A percentile compares a stretch with the other conserved stretches of the same genome.
phyloP scores from a whole-genome alignment of 2,797 vertebrate genomes.

The Heterohyrax brucei region DNA sequence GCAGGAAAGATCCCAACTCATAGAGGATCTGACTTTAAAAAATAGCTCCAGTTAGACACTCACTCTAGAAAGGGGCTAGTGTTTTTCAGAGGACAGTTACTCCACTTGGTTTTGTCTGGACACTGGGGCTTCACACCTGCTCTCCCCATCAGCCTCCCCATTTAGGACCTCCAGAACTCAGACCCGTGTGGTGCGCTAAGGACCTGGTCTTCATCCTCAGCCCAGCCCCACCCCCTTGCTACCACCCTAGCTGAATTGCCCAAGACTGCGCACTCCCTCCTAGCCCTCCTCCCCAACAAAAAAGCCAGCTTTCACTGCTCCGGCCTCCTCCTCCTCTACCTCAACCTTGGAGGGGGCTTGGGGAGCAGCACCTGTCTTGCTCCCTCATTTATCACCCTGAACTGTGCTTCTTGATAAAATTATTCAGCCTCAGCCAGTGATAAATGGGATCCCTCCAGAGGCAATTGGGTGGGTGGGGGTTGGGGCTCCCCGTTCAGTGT shows the following conservation, averaged over 20 bases:
- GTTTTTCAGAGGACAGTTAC: background rate
- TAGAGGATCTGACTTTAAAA: background rate
- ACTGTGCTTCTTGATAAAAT: conserved; percentile 88
- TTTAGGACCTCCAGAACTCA: background rate
- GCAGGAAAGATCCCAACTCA: background rate
- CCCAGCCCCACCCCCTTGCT: background rate
- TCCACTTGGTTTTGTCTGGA: background rate
- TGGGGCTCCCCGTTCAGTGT: background rate
- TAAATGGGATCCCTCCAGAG: conserved; percentile 88
- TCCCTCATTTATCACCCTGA: conserved; percentile 90
- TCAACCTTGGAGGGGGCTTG: background rate
- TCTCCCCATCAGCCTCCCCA: background rate
- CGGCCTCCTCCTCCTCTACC: background rate
- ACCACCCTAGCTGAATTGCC: background rate
- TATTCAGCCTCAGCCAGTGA: conserved; percentile 90
- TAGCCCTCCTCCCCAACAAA: background rate
- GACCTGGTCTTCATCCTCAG: background rate
- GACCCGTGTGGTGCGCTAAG: background rate
- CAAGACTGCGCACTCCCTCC: background rate
- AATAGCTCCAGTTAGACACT: background rate
- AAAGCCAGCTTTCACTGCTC: background rate
- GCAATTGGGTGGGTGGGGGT: conserved; percentile 80
- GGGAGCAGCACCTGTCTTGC: conserved; percentile 78
- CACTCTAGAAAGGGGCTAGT: background rate
- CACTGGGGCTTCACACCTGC: background rate